Percentiles rank a stretch among this genome's conserved stretches.
Evolutionary conservation across 2,113 vertebrate species (phyloP).

Genomic region (Gymnobelideus leadbeateri): DNA sequence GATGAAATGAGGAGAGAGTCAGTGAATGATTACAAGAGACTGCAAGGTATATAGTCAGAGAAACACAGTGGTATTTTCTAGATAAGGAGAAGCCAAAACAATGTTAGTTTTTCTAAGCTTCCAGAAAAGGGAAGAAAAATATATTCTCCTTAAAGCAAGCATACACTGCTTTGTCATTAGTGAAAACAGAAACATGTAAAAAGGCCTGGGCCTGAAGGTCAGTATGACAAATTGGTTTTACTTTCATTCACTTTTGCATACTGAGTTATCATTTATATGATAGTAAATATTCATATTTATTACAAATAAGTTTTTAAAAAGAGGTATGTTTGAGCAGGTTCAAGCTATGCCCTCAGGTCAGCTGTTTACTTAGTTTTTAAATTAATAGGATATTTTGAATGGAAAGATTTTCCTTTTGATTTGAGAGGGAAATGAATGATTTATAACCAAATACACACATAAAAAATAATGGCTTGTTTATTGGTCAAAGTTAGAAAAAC

Average conservation of each 20-base stretch:
- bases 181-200: not conserved
- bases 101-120: not conserved
- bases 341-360: not conserved
- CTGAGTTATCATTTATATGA: not conserved
- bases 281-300: not conserved
- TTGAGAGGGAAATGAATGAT: not conserved
- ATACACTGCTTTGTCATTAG: not conserved
- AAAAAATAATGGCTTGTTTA: not conserved
- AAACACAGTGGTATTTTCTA: not conserved
- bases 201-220: not conserved
- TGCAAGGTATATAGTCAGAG: not conserved
- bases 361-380: not conserved
- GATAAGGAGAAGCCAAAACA: not conserved
- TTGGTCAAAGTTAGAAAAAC: not conserved
- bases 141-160: not conserved
- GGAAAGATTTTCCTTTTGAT: not conserved
- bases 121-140: not conserved
- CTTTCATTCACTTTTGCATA: not conserved
- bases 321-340: not conserved
- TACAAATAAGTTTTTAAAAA: not conserved
- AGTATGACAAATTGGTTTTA: not conserved
- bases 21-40: not conserved
- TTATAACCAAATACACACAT: not conserved
- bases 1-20: not conserved
- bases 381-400: not conserved